phyloP scores from a whole-genome alignment of 2,797 vertebrate species.

The Phalloptychus januarius region DNA sequence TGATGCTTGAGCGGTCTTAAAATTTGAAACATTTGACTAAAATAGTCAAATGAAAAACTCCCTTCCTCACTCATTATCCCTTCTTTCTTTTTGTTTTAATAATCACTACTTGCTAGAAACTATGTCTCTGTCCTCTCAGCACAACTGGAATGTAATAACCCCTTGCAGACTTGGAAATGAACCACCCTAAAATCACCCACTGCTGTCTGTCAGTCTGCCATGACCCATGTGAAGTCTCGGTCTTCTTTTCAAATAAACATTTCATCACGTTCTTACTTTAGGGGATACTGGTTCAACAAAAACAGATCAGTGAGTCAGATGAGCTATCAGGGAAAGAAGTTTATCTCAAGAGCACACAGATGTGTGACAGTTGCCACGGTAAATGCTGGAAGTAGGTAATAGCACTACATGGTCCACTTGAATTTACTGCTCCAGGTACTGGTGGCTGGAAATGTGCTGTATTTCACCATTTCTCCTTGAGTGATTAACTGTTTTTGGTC shows the following conservation, averaged over 20 bases:
- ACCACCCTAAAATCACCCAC: slow-evolving; percentile 36
- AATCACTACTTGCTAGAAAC: slow-evolving; percentile 26
- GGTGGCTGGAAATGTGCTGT: slow-evolving; percentile 29
- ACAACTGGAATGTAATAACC: slow-evolving; percentile 54
- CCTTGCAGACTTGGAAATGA: slow-evolving; percentile 52
- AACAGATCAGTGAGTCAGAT: slow-evolving; percentile 48
- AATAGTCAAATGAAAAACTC: background rate
- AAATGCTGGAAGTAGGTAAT: slow-evolving; percentile 31
- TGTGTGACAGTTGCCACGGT: slow-evolving; percentile 39
- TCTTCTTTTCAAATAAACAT: slow-evolving; percentile 62
- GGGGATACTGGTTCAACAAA: slow-evolving; percentile 53
- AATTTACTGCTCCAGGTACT: slow-evolving; percentile 52
- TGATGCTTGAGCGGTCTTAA: background rate
- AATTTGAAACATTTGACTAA: background rate
- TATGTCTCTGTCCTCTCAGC: slow-evolving; percentile 30
- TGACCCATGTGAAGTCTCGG: slow-evolving; percentile 34
- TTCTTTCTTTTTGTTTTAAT: slow-evolving; percentile 11
- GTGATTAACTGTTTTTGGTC: background rate
- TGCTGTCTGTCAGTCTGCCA: slow-evolving; percentile 60
- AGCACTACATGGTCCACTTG: slow-evolving; percentile 18
- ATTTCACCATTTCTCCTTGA: background rate
- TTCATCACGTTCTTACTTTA: slow-evolving; percentile 54
- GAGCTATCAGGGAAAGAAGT: slow-evolving; percentile 51
- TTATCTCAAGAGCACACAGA: slow-evolving; percentile 33
- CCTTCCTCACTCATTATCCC: background rate